Percentiles rank a stretch among this genome's conserved stretches.
Conservation (phyloP, 2,113 vertebrate species). For the Cryptomyrus ogoouensis region DNA sequence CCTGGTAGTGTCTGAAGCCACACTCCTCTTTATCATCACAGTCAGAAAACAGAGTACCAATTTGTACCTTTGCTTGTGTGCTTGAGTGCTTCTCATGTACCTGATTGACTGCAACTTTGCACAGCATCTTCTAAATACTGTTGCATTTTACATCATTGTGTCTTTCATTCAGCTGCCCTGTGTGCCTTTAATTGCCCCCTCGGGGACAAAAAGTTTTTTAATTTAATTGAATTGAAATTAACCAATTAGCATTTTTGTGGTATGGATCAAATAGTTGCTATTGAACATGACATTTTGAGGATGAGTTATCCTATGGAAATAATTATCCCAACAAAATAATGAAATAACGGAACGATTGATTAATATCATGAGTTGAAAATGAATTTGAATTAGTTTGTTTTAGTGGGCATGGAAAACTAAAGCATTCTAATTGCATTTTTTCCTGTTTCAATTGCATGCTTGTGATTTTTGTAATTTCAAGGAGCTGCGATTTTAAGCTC, state of each 20-base stretch:
- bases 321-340: not conserved
- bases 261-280: not conserved
- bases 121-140: too few relatives aligned
- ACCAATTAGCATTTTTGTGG: not conserved
- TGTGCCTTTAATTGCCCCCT: too few relatives aligned
- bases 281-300: not conserved
- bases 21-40: too few relatives aligned
- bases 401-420: not conserved
- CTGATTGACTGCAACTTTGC: too few relatives aligned
- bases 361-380: not conserved
- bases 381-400: not conserved
- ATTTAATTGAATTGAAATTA: not conserved
- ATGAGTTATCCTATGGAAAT: not conserved
- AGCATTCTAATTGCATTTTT: not conserved
- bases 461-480: not conserved
- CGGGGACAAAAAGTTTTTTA: too few relatives aligned
- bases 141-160: too few relatives aligned
- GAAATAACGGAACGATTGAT: not conserved
- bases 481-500: not conserved
- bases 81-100: too few relatives aligned
- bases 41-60: too few relatives aligned
- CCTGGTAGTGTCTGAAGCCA: too few relatives aligned
- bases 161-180: too few relatives aligned
- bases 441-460: not conserved
- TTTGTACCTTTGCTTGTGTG: too few relatives aligned